These are phyloP conservation scores for Drosophila arizonae DNA, from an alignment of 1,140 invertebrate genomes.

Conservation along the genomic window DNA sequence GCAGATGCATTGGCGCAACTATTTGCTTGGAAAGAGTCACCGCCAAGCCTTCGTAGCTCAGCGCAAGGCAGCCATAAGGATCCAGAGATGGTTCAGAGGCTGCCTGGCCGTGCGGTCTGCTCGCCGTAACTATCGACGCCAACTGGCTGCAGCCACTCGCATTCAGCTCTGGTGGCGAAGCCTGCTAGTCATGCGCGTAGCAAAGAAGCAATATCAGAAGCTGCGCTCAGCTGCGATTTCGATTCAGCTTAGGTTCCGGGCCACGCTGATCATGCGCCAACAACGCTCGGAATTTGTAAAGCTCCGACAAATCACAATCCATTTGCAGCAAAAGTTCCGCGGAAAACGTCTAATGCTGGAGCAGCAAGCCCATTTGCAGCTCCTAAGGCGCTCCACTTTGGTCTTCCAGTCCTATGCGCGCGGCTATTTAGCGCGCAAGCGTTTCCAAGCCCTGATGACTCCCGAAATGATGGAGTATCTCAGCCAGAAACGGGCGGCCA, in stretches of 20 bases:
- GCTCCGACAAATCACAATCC: slow-evolving; percentile 70
- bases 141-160: slow-evolving; percentile 32
- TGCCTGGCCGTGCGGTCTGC: slow-evolving; percentile 51
- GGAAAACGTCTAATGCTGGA: slow-evolving; percentile 76
- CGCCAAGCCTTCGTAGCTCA: slow-evolving; percentile 36
- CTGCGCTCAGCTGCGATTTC: slow-evolving; percentile 57
- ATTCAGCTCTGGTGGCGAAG: slow-evolving; percentile 76
- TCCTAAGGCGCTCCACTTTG: slow-evolving; percentile 53
- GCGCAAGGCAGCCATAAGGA: slow-evolving; percentile 36
- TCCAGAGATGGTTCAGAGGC: slow-evolving; percentile 54
- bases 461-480: slow-evolving; percentile 83
- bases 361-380: slow-evolving; percentile 47
- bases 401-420: slow-evolving; percentile 83
- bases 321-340: slow-evolving; percentile 84
- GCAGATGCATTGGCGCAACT: slow-evolving; percentile 82
- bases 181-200: slow-evolving; percentile 58
- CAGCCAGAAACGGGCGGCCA: slow-evolving; percentile 84
- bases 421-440: slow-evolving; percentile 84
- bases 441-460: slow-evolving; percentile 82
- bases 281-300: slow-evolving; percentile 72
- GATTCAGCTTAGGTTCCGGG: slow-evolving; percentile 82
- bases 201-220: slow-evolving; percentile 71
- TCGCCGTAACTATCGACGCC: slow-evolving; percentile 31
- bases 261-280: slow-evolving; percentile 68
- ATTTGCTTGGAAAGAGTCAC: slow-evolving; percentile 53